phyloP scores from a whole-genome alignment of 2,888 invertebrate genomes.

The Rhyacophila evoluta region DNA sequence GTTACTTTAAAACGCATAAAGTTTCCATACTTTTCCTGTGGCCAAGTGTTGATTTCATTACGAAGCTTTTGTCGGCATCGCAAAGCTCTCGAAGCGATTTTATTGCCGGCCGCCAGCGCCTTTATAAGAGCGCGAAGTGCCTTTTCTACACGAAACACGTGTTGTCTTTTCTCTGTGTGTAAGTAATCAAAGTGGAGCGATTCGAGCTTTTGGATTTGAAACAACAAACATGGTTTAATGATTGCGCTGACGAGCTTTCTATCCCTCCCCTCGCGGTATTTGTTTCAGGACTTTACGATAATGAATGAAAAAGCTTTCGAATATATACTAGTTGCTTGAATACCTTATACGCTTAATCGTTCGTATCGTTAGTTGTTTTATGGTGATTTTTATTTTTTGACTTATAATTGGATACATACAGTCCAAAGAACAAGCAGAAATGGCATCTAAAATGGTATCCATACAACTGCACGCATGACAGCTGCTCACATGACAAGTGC shows the following conservation, averaged over 20 bases:
- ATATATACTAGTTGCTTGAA: too few relatives aligned
- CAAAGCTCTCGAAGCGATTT: slow-evolving; percentile 2
- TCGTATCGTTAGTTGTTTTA: too few relatives aligned
- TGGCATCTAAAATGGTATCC: too few relatives aligned
- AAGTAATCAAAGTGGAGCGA: slow-evolving; percentile 35
- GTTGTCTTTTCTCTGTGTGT: slow-evolving; percentile 31
- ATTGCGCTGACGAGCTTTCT: slow-evolving; percentile 23
- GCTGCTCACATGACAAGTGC: too few relatives aligned
- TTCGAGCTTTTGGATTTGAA: slow-evolving; percentile 25
- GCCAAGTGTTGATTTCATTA: not conserved
- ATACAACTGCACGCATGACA: too few relatives aligned
- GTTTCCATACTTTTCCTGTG: not conserved
- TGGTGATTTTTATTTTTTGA: too few relatives aligned
- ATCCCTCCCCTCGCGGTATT: not conserved
- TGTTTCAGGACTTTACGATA: slow-evolving; percentile 8
- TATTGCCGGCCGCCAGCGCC: slow-evolving; percentile 2
- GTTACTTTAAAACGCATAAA: too few relatives aligned
- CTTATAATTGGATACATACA: too few relatives aligned
- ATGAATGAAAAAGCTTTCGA: not conserved
- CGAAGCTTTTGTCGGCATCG: slow-evolving; percentile 2
- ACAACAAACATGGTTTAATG: slow-evolving; percentile 40
- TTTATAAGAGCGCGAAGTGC: slow-evolving; percentile 41
- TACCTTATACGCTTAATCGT: too few relatives aligned
- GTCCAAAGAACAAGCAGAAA: too few relatives aligned
- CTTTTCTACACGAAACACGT: slow-evolving; percentile 48